Evolutionary conservation across 2,797 vertebrate genomes (phyloP).

Genomic region (Xenentodon cancila): DNA sequence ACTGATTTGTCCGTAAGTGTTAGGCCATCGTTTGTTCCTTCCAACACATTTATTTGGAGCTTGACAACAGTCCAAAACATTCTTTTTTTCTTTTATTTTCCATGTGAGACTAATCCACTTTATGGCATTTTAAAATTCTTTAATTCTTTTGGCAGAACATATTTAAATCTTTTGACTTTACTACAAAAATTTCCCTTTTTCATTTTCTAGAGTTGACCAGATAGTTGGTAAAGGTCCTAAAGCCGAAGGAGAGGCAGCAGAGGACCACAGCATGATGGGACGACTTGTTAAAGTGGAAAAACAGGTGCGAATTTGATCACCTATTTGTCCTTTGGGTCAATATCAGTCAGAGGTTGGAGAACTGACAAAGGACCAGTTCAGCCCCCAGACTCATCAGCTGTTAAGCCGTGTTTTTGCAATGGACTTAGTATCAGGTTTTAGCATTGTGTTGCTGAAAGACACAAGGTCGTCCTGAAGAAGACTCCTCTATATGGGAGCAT

Average conservation of each 20-base stretch:
- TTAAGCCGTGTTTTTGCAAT: no score
- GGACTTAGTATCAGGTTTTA: no score
- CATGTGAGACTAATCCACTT: slow-evolving; percentile 32
- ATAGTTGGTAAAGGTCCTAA: slow-evolving; percentile 94
- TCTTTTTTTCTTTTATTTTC: slow-evolving; percentile 14
- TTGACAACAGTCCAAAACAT: slow-evolving; percentile 16
- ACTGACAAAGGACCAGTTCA: no score
- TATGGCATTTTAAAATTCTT: slow-evolving; percentile 28
- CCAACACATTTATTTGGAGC: slow-evolving; percentile 19
- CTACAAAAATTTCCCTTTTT: slow-evolving; percentile 50
- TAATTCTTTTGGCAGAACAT: slow-evolving; percentile 3
- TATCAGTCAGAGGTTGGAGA: not conserved
- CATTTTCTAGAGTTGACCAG: slow-evolving; percentile 93
- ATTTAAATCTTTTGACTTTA: slow-evolving; percentile 8
- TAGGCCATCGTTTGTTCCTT: slow-evolving; percentile 33
- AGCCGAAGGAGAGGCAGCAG: slow-evolving; percentile 83
- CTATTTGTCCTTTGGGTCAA: not conserved
- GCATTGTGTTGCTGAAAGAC: no score
- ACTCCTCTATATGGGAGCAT: no score
- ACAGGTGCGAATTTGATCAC: slow-evolving; percentile 83
- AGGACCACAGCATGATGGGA: slow-evolving; percentile 98
- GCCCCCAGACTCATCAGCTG: no score
- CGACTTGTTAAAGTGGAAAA: slow-evolving; percentile 96
- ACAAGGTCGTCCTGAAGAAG: no score
- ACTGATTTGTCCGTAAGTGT: not conserved